Conservation (phyloP, 2,113 vertebrate genomes). For the Periophthalmodon schlosseri region DNA sequence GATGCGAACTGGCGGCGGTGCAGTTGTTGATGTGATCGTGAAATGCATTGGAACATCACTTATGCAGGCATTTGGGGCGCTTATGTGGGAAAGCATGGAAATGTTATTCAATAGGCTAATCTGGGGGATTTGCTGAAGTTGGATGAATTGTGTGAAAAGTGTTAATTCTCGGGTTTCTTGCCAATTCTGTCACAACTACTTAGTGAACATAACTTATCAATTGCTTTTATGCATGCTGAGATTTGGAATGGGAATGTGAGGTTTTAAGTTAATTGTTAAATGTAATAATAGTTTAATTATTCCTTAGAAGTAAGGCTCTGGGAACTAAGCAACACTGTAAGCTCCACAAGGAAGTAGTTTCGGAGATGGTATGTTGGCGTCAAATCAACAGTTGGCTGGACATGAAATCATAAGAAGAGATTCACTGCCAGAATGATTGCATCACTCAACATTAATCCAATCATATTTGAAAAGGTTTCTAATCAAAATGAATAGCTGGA, state of each 20-base stretch:
- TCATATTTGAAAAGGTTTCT: not conserved
- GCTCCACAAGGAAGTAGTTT: not conserved
- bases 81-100: conserved; percentile 6
- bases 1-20: not conserved
- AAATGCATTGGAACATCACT: conserved; percentile 1
- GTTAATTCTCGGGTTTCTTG: conserved; percentile 14
- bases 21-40: not conserved
- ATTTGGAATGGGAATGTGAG: not conserved
- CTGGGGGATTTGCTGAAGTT: conserved; percentile 10
- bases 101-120: conserved; percentile 18
- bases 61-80: not conserved
- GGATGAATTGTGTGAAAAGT: not conserved
- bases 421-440: conserved; percentile 4
- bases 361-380: not conserved
- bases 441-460: conserved; percentile 3
- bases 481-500: conserved; percentile 2
- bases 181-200: conserved; percentile 7
- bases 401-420: conserved; percentile 2
- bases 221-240: not conserved
- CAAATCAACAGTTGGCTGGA: conserved; percentile 8
- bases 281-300: not conserved
- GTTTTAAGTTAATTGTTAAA: not conserved
- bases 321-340: not conserved
- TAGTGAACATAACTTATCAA: not conserved
- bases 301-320: not conserved